Percentiles rank a stretch among this genome's conserved stretches.
These are phyloP conservation scores for Alentia gelatinosa DNA, from an alignment of 2,888 invertebrate species.

Conservation along the genomic window DNA sequence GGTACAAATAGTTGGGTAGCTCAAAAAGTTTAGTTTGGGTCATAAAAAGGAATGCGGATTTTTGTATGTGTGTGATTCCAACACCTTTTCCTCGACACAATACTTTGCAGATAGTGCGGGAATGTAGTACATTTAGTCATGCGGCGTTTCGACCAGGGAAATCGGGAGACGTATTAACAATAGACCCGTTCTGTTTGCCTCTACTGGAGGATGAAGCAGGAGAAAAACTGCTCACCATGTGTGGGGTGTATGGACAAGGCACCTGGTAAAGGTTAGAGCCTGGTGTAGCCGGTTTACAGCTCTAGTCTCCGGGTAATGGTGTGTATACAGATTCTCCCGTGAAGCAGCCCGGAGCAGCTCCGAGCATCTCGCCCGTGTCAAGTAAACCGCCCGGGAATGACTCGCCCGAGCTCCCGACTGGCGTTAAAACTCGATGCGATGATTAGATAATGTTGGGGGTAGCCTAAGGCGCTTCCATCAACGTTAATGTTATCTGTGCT, in stretches of 20 bases:
- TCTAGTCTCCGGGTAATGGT: constrained; percentile 31
- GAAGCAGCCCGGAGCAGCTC: background rate
- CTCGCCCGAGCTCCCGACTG: background rate
- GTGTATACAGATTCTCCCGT: background rate
- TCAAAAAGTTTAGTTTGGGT: no score
- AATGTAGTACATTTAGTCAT: no score
- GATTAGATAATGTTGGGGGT: background rate
- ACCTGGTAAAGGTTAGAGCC: background rate
- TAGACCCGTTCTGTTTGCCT: background rate
- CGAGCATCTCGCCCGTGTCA: background rate
- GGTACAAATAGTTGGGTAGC: no score
- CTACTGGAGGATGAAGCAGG: background rate
- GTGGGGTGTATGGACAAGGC: constrained; percentile 10
- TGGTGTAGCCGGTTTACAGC: background rate
- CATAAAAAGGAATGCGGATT: no score
- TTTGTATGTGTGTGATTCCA: no score
- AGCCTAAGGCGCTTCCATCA: background rate
- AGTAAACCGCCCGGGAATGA: background rate
- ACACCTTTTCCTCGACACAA: no score
- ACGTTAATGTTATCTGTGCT: background rate
- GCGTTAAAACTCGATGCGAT: background rate
- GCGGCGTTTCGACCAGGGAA: no score
- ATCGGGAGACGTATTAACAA: background rate
- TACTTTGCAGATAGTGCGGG: no score
- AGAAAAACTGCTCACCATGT: background rate